Conservation (phyloP, 2,888 invertebrate species). For the Spialia ferax region DNA sequence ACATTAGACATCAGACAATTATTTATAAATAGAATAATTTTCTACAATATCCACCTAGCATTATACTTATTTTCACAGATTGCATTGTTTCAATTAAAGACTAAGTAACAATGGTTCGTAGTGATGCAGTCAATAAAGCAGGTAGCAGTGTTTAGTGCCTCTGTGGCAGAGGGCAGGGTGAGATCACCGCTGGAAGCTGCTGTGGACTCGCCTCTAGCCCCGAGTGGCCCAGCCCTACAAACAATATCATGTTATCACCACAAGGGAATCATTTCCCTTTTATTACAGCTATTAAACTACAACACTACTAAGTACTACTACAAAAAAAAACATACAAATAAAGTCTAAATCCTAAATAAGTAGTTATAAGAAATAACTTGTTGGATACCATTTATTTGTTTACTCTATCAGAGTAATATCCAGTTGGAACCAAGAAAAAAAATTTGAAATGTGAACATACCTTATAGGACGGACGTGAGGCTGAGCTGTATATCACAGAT, state of each 20-base stretch:
- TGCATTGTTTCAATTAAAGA: slow-evolving; percentile 88
- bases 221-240: slow-evolving; percentile 89
- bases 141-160: slow-evolving; percentile 86
- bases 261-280: slow-evolving; percentile 33
- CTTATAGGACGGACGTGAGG: slow-evolving; percentile 87
- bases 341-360: not conserved
- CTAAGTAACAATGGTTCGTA: slow-evolving; percentile 88
- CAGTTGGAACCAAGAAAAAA: slow-evolving; percentile 44
- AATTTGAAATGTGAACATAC: slow-evolving; percentile 53
- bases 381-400: not conserved
- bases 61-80: slow-evolving; percentile 89
- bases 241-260: slow-evolving; percentile 42
- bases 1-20: slow-evolving; percentile 86
- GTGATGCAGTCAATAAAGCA: slow-evolving; percentile 88
- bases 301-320: slow-evolving; percentile 23
- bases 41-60: slow-evolving; percentile 86
- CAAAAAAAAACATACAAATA: slow-evolving; percentile 4
- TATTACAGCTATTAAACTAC: slow-evolving; percentile 33
- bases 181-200: slow-evolving; percentile 86
- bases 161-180: slow-evolving; percentile 82
- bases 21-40: slow-evolving; percentile 88
- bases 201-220: slow-evolving; percentile 88
- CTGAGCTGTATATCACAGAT: slow-evolving; percentile 88
- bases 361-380: not conserved
- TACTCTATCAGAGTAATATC: slow-evolving; percentile 21